A percentile compares a stretch with the other conserved stretches of the same genome.
phyloP scores from a whole-genome alignment of 2,113 vertebrate species.

The Ondatra zibethicus region DNA sequence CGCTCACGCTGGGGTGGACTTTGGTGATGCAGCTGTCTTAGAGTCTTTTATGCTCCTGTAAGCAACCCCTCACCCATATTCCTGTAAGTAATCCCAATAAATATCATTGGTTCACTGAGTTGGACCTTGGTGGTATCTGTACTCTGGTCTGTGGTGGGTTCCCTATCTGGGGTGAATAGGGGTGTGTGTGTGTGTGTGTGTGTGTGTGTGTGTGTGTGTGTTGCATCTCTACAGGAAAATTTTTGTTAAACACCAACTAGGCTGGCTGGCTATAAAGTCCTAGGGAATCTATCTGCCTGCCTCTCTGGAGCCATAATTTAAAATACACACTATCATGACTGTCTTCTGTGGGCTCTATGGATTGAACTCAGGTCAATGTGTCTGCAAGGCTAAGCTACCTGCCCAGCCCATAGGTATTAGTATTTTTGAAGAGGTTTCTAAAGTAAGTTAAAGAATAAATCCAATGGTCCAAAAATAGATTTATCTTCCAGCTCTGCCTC shows the following conservation, averaged over 20 bases:
- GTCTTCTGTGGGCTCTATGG: neutral
- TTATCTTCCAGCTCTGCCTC: neutral
- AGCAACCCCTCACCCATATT: neutral
- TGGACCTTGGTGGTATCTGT: neutral
- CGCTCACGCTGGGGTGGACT: neutral
- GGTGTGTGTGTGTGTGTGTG: too few species aligned
- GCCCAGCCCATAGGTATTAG: too few species aligned
- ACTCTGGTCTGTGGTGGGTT: neutral
- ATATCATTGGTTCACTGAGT: neutral
- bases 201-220: too few species aligned
- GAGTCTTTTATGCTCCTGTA: neutral
- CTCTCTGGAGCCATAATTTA: neutral
- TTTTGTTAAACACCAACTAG: neutral
- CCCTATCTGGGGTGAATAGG: neutral
- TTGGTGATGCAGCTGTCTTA: neutral
- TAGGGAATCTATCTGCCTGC: neutral
- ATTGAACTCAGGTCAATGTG: neutral
- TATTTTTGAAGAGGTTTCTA: neutral
- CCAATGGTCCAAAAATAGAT: constrained; percentile 7
- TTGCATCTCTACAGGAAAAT: neutral
- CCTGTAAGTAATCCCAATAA: neutral
- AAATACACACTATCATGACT: neutral
- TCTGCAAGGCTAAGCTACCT: neutral
- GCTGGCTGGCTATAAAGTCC: neutral
- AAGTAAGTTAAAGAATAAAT: neutral